These are phyloP conservation scores for Pseudomyrmex sp. DNA, from an alignment of 1,140 invertebrate genomes.

Conservation along the genomic window DNA sequence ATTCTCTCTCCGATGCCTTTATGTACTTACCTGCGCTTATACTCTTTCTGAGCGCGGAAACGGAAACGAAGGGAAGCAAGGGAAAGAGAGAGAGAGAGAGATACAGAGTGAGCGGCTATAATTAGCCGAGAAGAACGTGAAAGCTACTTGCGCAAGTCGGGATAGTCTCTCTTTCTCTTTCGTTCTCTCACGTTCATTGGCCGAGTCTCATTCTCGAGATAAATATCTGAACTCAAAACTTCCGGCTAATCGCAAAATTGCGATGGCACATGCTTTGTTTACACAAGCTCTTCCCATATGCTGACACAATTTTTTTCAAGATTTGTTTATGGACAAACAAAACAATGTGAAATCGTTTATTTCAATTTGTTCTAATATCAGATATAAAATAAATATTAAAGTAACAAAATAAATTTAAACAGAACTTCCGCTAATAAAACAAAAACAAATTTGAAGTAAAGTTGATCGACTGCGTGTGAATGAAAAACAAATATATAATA, in stretches of 20 bases:
- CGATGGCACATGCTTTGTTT: conserved; percentile 1
- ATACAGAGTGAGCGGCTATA: conserved; percentile 47
- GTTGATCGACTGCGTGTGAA: neutral
- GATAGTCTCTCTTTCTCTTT: neutral
- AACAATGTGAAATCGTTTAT: neutral
- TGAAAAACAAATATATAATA: conserved; percentile 1
- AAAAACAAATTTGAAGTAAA: conserved; percentile 11
- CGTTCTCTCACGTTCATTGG: conserved; percentile 1
- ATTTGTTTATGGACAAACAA: neutral
- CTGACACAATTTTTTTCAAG: neutral
- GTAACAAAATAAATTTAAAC: neutral
- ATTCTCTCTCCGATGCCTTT: conserved; percentile 46
- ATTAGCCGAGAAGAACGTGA: conserved; percentile 52
- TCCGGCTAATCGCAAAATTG: conserved; percentile 13
- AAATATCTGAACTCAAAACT: conserved; percentile 39
- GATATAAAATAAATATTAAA: neutral
- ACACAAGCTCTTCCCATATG: neutral
- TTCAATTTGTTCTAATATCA: neutral
- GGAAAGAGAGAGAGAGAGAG: no score
- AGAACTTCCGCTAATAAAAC: conserved; percentile 7
- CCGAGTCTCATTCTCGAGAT: conserved; percentile 4
- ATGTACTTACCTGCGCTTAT: conserved; percentile 54
- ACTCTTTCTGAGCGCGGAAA: conserved; percentile 37
- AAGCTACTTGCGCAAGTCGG: conserved; percentile 32
- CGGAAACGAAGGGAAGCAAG: conserved; percentile 40